Evolutionary conservation across 2,113 vertebrate genomes (phyloP).

Genomic region (Chaetops frenatus): DNA sequence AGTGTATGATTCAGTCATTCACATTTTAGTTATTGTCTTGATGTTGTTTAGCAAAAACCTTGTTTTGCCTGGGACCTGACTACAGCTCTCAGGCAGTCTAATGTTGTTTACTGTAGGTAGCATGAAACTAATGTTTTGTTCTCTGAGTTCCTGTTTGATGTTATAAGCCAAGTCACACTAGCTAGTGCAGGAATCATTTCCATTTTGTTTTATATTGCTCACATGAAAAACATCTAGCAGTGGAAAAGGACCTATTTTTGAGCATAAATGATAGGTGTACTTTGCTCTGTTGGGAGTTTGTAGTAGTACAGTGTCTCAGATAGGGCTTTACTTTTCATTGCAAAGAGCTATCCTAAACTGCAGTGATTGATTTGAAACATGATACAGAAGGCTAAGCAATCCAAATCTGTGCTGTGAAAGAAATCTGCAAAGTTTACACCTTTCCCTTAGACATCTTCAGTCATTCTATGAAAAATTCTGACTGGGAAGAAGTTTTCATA

Average conservation of each 20-base stretch:
- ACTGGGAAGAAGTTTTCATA: not conserved
- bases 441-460: not conserved
- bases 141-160: slow-evolving; percentile 35
- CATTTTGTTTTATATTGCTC: slow-evolving; percentile 22
- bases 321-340: not conserved
- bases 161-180: slow-evolving; percentile 31
- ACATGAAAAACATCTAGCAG: not conserved
- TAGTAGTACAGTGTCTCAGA: not conserved
- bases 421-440: not conserved
- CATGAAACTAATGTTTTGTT: slow-evolving; percentile 47
- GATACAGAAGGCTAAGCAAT: not conserved
- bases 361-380: not conserved
- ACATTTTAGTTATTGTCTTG: slow-evolving; percentile 52
- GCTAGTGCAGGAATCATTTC: slow-evolving; percentile 37
- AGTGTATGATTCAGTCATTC: slow-evolving; percentile 57
- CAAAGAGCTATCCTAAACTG: not conserved
- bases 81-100: slow-evolving; percentile 15
- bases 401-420: not conserved
- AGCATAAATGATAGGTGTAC: not conserved
- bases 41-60: slow-evolving; percentile 39
- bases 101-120: slow-evolving; percentile 51
- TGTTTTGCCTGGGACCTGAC: slow-evolving; percentile 37
- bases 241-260: not conserved
- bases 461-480: not conserved
- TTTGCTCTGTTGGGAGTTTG: not conserved